phyloP scores from a whole-genome alignment of 2,113 vertebrate genomes.

The Centropus bengalensis region DNA sequence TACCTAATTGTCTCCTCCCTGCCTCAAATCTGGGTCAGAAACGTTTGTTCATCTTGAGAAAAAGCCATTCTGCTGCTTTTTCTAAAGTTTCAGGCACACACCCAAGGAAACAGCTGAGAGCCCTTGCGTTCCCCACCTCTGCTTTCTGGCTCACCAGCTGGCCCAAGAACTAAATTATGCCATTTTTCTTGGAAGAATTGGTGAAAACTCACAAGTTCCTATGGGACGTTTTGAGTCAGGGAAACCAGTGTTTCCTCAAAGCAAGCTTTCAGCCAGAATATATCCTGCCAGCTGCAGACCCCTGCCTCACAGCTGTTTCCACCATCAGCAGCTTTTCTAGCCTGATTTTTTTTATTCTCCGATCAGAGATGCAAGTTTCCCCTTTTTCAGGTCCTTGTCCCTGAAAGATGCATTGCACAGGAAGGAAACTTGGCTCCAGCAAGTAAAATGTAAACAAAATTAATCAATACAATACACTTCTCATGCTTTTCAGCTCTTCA shows the following conservation, averaged over 20 bases:
- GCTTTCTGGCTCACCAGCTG: not conserved
- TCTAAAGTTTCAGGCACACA: not conserved
- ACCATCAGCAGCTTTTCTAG: not conserved
- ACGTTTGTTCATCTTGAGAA: not conserved
- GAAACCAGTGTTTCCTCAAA: not conserved
- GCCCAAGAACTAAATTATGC: not conserved
- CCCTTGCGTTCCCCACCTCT: accelerated
- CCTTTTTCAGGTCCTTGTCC: not conserved
- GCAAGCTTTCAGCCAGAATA: not conserved
- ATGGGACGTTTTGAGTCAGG: not conserved
- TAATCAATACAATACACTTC: not conserved
- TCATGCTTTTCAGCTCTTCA: not conserved
- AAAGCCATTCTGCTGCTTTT: not conserved
- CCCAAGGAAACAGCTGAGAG: accelerated
- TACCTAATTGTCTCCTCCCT: not conserved
- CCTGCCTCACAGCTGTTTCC: not conserved
- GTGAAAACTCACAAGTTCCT: not conserved
- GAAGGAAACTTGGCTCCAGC: not conserved
- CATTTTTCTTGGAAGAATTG: not conserved
- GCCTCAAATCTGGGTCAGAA: not conserved
- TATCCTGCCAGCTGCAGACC: not conserved
- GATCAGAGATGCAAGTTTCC: not conserved
- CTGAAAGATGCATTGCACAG: not conserved
- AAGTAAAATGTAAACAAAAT: not conserved
- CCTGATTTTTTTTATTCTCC: not conserved